These are phyloP conservation scores for Gephyroberyx darwinii DNA, from an alignment of 2,797 vertebrate species.

Conservation along the genomic window DNA sequence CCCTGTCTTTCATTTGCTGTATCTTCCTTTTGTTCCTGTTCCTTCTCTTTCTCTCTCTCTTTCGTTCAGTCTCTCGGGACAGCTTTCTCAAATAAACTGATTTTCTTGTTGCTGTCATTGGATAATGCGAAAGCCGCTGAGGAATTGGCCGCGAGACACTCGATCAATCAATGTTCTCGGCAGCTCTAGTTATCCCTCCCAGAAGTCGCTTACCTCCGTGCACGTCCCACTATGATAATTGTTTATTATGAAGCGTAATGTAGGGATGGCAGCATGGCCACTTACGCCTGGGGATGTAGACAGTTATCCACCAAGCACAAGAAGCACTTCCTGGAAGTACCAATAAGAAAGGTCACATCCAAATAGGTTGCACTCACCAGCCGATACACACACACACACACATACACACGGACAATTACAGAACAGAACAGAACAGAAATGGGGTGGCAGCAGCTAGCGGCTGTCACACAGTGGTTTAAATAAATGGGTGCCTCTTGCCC, in stretches of 20 bases:
- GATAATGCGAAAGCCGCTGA: constrained; percentile 66
- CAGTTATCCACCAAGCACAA: constrained; percentile 58
- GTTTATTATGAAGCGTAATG: constrained; percentile 76
- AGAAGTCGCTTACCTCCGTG: constrained; percentile 42
- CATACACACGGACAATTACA: not conserved
- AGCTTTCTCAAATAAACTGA: constrained; percentile 74
- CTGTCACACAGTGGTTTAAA: constrained; percentile 80
- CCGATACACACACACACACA: constrained; percentile 5
- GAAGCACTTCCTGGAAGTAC: constrained; percentile 54
- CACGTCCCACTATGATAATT: constrained; percentile 66
- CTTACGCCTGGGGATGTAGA: constrained; percentile 67
- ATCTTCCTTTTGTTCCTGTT: constrained; percentile 46
- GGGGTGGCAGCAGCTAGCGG: constrained; percentile 57
- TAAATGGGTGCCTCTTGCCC: constrained; percentile 79
- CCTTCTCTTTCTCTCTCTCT: constrained; percentile 36
- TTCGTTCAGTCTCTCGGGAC: constrained; percentile 44
- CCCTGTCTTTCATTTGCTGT: constrained; percentile 43
- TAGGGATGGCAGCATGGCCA: constrained; percentile 39
- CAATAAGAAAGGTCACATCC: constrained; percentile 66
- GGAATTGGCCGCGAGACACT: constrained; percentile 63
- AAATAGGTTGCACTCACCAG: constrained; percentile 53
- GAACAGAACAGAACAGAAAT: constrained; percentile 46
- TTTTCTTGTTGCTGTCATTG: constrained; percentile 74
- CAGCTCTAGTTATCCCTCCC: constrained; percentile 63
- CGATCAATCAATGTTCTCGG: constrained; percentile 70